Evolutionary conservation across 2,888 invertebrate genomes (phyloP), one percentile per base, ranked within the genome.

Genomic region (Nysson spinosus): DNA sequence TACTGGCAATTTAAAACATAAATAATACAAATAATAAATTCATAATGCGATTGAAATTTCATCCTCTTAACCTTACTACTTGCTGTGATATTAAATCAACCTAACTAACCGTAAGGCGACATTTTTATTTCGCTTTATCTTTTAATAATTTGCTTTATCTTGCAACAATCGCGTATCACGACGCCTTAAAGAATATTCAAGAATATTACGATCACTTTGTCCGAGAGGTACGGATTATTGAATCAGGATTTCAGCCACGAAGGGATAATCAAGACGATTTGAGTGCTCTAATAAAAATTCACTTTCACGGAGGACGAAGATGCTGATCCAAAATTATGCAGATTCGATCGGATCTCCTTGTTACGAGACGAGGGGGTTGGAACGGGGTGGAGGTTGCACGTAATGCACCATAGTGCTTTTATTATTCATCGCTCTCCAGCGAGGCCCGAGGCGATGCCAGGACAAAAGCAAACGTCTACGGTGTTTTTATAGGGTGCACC

Each of bases 261-360:
- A 30, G 12, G 24, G 42, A 24, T 26, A 54, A 49, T 42, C 40
- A 47, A 26, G 11, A 5, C 37, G 30, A 63, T 61, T 24, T 50
- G 30, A 20, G 26, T 19, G 40, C 37, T 32, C 24, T 32, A 50
- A 49, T 40, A 51, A 65, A 62, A 54, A 61, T 66, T 49, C 43
- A 62, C 51, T 55, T 46, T 46, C 55, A 12, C 9, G 43, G 43
- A 52, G 44, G 51, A 39, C 32, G 57, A 62, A 50, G 64, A 56
- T 44, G 65, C 74, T 44, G 71, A 71, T 71, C 62, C 71, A 49
- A 75, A 74, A 71, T 73, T 74, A 76, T 76, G 77, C 47, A 77
- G 50, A 77, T 77, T 71, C 65, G 67, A 65, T 65, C 64, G 65
- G 54, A 50, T 61, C 43, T 44, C 51, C 47, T 47, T 52, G 47